phyloP scores from a whole-genome alignment of 2,113 vertebrate species.

The Butorides virescens region DNA sequence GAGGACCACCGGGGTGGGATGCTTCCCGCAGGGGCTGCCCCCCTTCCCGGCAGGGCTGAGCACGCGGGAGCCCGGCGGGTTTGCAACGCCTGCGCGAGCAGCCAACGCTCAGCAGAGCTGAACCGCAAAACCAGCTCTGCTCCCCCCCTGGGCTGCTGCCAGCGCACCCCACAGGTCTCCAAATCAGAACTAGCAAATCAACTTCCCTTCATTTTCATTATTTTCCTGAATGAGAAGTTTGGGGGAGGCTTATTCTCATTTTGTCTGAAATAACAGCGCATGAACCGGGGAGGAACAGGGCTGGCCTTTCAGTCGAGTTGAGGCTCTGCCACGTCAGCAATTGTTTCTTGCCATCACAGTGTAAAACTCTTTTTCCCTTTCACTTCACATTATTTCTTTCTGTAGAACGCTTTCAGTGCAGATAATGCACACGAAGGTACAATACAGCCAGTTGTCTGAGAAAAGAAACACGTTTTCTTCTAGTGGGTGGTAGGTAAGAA shows the following conservation, averaged over 20 bases:
- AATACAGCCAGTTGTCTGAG: conserved; percentile 76
- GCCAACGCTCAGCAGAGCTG: neutral
- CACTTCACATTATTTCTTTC: conserved; percentile 59
- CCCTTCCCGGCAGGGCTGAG: neutral
- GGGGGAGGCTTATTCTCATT: conserved; percentile 2
- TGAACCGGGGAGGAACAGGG: conserved; percentile 28
- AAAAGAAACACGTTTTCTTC: conserved; percentile 73
- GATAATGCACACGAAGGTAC: conserved; percentile 71
- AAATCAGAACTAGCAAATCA: conserved; percentile 11
- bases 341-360: conserved; percentile 33
- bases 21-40: neutral
- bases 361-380: conserved; percentile 67
- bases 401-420: conserved; percentile 63
- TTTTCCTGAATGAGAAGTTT: conserved; percentile 29
- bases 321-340: conserved; percentile 10
- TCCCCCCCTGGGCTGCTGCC: neutral
- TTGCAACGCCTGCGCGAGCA: neutral
- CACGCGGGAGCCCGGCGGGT: fast-evolving
- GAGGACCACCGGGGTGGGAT: neutral
- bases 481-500: conserved; percentile 86
- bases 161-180: neutral
- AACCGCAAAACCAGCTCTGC: neutral
- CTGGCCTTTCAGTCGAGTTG: conserved; percentile 45
- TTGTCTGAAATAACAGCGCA: conserved; percentile 25
- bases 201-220: neutral